A percentile compares a stretch with the other conserved stretches of the same genome.
phyloP scores from a whole-genome alignment of 2,888 invertebrate species.

The Heliconius ethilla region DNA sequence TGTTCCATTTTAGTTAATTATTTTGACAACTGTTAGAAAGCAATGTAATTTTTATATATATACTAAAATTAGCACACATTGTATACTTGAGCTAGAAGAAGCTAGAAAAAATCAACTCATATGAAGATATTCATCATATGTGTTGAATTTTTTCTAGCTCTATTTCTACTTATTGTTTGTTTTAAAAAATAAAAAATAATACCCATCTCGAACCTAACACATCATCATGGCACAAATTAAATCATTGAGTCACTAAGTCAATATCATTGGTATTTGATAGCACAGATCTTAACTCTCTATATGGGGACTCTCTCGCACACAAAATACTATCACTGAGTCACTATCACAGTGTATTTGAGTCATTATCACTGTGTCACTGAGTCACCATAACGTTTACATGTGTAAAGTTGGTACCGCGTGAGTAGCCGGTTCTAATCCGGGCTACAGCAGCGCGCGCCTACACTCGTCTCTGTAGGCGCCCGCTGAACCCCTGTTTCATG shows the following conservation, averaged over 20 bases:
- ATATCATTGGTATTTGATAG: background rate
- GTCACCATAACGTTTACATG: conserved; percentile 37
- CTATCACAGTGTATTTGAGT: background rate
- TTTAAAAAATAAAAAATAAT: background rate
- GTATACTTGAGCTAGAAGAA: background rate
- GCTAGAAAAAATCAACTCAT: background rate
- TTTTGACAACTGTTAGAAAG: background rate
- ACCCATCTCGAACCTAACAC: background rate
- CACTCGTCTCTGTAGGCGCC: conserved; percentile 74
- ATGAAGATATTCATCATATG: background rate
- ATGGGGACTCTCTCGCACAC: background rate
- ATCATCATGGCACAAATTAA: conserved; percentile 4
- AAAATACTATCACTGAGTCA: background rate
- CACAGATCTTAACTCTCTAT: background rate
- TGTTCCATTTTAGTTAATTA: background rate
- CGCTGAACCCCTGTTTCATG: conserved; percentile 78
- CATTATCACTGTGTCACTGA: conserved; percentile 9
- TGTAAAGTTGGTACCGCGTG: conserved; percentile 42
- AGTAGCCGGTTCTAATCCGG: conserved; percentile 46
- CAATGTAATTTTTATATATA: background rate
- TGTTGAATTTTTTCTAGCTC: too few species aligned
- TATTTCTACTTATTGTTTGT: background rate
- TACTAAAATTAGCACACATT: background rate
- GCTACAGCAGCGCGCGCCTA: conserved; percentile 74
- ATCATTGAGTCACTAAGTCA: background rate